phyloP scores from a whole-genome alignment of 2,797 vertebrate genomes.

The Esox lucius region DNA sequence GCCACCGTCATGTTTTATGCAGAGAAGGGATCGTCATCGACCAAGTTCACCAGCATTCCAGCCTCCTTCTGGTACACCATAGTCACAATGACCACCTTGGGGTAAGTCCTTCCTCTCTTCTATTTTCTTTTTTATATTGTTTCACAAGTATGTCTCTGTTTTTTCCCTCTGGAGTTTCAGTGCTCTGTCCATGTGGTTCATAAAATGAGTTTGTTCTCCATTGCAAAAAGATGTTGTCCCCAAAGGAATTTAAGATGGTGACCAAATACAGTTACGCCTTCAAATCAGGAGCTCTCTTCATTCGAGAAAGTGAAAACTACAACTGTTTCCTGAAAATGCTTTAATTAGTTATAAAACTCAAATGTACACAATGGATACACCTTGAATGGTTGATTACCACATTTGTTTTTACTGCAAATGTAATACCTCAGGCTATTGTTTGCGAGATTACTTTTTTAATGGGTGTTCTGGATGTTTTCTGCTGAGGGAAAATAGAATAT shows the following conservation, averaged over 20 bases:
- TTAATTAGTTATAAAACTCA: background rate
- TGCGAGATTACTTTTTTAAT: slow-evolving; percentile 1
- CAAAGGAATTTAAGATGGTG: background rate
- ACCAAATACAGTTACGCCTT: background rate
- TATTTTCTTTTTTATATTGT: background rate
- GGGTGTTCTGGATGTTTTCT: slow-evolving; percentile 19
- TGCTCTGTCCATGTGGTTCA: background rate
- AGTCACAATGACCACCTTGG: slow-evolving; percentile 97
- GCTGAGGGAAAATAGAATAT: slow-evolving; percentile 47
- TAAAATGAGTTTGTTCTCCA: background rate
- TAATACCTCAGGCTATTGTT: background rate
- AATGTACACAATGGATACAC: background rate
- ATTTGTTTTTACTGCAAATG: background rate
- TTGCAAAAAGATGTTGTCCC: background rate
- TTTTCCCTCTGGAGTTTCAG: background rate
- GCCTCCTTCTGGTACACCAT: slow-evolving; percentile 99
- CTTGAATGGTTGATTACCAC: background rate
- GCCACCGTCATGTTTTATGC: slow-evolving; percentile 99
- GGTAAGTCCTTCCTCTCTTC: slow-evolving; percentile 77
- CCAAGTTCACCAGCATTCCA: slow-evolving; percentile 99
- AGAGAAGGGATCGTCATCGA: slow-evolving; percentile 96
- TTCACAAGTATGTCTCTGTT: background rate
- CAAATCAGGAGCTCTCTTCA: background rate
- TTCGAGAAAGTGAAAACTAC: background rate
- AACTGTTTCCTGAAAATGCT: background rate